phyloP scores from a whole-genome alignment of 1,140 invertebrate genomes.

The Brachionus calyciflorus region DNA sequence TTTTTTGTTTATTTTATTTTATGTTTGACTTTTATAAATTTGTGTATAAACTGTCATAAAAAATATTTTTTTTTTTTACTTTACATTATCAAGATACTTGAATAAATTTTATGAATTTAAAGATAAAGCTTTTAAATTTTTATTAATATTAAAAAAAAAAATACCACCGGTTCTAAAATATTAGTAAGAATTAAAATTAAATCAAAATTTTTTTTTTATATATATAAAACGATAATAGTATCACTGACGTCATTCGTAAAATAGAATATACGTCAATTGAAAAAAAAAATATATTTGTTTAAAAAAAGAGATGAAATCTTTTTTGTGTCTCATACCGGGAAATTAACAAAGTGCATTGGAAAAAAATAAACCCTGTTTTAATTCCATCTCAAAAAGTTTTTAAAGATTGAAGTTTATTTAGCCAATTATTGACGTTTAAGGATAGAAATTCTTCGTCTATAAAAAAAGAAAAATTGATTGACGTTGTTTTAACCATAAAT shows the following conservation, averaged over 20 bases:
- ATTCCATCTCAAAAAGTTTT: no score
- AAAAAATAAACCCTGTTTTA: not conserved
- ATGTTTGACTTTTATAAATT: no score
- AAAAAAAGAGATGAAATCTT: not conserved
- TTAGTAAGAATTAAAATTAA: not conserved
- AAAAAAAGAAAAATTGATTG: no score
- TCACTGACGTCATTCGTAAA: conserved; percentile 16
- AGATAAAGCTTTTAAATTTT: not conserved
- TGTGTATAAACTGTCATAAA: no score
- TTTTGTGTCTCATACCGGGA: not conserved
- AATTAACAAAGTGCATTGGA: no score
- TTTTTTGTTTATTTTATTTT: not conserved
- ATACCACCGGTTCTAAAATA: conserved; percentile 16
- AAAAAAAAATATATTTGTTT: conserved; percentile 27
- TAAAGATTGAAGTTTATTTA: no score
- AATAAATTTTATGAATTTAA: no score
- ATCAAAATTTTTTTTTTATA: conserved; percentile 2
- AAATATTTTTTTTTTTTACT: no score
- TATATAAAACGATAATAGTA: not conserved
- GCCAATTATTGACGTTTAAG: no score
- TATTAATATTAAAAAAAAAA: not conserved
- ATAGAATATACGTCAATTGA: conserved; percentile 18
- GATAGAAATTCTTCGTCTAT: no score
- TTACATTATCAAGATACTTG: no score
- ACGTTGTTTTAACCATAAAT: no score